phyloP scores from a whole-genome alignment of 2,797 vertebrate genomes.

The Tragelaphus oryx region DNA sequence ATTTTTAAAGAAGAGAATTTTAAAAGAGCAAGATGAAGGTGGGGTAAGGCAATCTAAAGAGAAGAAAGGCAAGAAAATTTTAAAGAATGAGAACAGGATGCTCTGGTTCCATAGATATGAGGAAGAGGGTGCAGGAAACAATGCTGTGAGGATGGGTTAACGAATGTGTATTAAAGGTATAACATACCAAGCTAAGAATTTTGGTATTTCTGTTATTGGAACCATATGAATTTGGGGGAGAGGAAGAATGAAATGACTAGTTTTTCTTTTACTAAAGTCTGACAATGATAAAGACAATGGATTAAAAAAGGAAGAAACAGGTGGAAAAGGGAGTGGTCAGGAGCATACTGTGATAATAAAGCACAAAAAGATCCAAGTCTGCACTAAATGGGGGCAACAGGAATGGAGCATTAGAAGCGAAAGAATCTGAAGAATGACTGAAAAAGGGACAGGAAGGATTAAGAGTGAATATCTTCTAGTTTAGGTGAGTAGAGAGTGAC shows the following conservation, averaged over 20 bases:
- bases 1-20: neutral
- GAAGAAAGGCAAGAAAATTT: neutral
- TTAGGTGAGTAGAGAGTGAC: neutral
- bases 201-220: constrained; percentile 12
- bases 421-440: neutral
- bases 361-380: neutral
- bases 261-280: constrained; percentile 36
- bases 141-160: neutral
- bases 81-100: neutral
- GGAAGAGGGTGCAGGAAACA: neutral
- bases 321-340: neutral
- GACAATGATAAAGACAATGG: neutral
- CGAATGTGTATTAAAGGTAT: neutral
- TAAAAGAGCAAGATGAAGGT: neutral
- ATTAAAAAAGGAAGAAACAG: neutral
- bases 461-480: neutral
- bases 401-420: neutral
- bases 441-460: neutral
- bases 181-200: neutral
- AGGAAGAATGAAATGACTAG: neutral
- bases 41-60: neutral
- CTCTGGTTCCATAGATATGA: neutral
- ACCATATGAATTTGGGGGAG: neutral
- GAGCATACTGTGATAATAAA: neutral
- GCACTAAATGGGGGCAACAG: neutral